Evolutionary conservation across 2,888 invertebrate species (phyloP), one percentile per base, ranked within the genome.

Genomic region (Pasiphila rectangulata): DNA sequence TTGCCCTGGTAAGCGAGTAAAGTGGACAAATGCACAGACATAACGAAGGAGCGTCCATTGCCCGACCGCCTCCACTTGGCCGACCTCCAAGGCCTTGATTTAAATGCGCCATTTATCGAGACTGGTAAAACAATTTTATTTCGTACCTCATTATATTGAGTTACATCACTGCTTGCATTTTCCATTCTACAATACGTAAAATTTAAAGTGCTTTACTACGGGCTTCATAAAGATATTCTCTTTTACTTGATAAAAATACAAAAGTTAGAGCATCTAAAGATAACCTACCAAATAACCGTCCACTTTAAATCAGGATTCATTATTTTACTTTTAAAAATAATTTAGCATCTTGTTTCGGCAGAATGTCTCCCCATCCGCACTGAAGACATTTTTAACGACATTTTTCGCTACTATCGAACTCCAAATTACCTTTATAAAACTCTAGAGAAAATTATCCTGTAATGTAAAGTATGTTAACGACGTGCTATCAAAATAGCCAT

Each of bases 1-100:
- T 83, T 84, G 81, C 72, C 72, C 65, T 67, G 78, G 76, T 79
- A 78, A 80, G 73, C 76, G 78, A 82, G 79, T 78, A 74, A 71
- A 78, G 76, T 79, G 79, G 76, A 78, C 79, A 79, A 80, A 79
- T 75, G 70, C 72, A 69, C 72, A 71, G 75, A 74, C 74, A 69
- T 75, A 80, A 77, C 74, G 77, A 75, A 72, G 72, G 69, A 73
- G 67, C 58, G 53, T 46, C 45, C 56, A 39, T 50, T 46, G 38
- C 34, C 42, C 55, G 51, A 56, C 59, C 60, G 69, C 58, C 67
- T 50, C 52, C 67, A 64, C 70, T 83, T 85, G 83, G 85, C 84
- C 55, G 51, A 43, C 55, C 64, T 79, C 79, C 82, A 83, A 75
- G 66, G 65, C 66, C 74, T 72, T 74, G 75, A 81, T 83, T 81